Base-by-base conservation (phyloP, 2,113 vertebrate species). In the Percina caprodes region DNA sequence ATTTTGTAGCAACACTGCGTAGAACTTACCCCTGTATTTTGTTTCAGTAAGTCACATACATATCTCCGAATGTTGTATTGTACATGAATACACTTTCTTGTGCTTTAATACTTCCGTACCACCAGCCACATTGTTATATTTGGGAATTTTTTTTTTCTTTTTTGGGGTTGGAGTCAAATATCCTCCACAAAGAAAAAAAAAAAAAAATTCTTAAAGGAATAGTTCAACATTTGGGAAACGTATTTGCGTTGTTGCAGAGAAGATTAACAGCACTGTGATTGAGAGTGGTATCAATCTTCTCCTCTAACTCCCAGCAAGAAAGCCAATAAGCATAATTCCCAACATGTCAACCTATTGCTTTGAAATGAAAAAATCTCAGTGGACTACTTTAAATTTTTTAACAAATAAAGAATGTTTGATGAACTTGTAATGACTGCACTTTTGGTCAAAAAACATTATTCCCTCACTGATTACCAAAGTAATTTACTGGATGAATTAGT, bases 401-500 rank as follows among this genome's bases (percentile, higher is more conserved):
- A 83, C 56, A 13, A 82, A 67, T 18, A 19, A 12, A 8, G 54
- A 59, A 39, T 51, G 30, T 30, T 30, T 30, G 30, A 30, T 30
- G 30, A 30, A 75, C 16, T 33, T 54, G 16, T 73, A 21, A 61
- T 49, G 51, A 56, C 60, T 68, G 63, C 45, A 59, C 13, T 58
- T 74, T 66, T 39, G 46, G 54, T 73, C 24, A 30, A 30, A 52
- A 79, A n/a, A 35, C 67, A 70, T 13, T 65, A 70, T 13, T 65
- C 58, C 49, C 73, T 58, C 8, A 13, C 46, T 71, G 33, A 84
- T 79, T 69, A 54, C 18, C 55, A 71, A 80, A 84, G 69, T 2
- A 69, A 77, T 72, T 51, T 69, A 35, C 48, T 52, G 66, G 24
- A 68, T 73, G 26, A 66, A 86, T 84, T 69, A 79, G 70, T 30